These are phyloP conservation scores for Condylura cristata DNA, from an alignment of 2,113 vertebrate species.

Conservation along the genomic window DNA sequence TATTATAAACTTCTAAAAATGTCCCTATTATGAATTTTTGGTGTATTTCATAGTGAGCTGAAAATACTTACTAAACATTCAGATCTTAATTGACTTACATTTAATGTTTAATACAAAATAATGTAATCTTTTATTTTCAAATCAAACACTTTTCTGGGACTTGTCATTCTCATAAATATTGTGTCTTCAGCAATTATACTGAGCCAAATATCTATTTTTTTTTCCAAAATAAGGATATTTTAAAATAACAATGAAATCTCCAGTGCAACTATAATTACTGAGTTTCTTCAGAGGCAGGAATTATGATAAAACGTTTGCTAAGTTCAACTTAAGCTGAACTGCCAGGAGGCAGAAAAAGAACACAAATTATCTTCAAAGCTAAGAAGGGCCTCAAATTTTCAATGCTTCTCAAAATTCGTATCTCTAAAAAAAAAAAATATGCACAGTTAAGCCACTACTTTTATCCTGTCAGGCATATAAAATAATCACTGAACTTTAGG, in stretches of 20 bases:
- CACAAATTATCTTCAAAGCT: constrained; percentile 2
- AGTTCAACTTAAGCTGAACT: constrained; percentile 35
- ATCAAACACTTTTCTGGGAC: not conserved
- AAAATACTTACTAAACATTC: not conserved
- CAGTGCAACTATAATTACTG: not conserved
- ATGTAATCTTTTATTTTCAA: not conserved
- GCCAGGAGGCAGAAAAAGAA: constrained; percentile 8
- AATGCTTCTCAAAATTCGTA: not conserved
- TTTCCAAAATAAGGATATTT: constrained; percentile 25
- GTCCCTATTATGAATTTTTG: not conserved
- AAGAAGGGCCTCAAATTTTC: not conserved
- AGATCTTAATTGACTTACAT: constrained; percentile 30
- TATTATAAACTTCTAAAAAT: not conserved
- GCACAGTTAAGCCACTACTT: not conserved
- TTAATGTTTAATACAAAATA: constrained; percentile 39
- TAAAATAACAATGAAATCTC: constrained; percentile 5
- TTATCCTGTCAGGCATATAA: not conserved
- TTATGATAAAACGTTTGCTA: constrained; percentile 2
- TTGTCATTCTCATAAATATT: constrained; percentile 43
- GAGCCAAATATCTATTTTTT: not conserved
- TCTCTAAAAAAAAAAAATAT: constrained; percentile 5
- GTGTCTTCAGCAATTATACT: constrained; percentile 16
- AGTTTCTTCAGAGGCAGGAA: constrained; percentile 5
- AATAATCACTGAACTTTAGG: not conserved
- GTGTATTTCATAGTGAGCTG: not conserved